A percentile compares a stretch with the other conserved stretches of the same genome.
phyloP scores from a whole-genome alignment of 1,140 invertebrate genomes.

The Carposina sasakii region DNA sequence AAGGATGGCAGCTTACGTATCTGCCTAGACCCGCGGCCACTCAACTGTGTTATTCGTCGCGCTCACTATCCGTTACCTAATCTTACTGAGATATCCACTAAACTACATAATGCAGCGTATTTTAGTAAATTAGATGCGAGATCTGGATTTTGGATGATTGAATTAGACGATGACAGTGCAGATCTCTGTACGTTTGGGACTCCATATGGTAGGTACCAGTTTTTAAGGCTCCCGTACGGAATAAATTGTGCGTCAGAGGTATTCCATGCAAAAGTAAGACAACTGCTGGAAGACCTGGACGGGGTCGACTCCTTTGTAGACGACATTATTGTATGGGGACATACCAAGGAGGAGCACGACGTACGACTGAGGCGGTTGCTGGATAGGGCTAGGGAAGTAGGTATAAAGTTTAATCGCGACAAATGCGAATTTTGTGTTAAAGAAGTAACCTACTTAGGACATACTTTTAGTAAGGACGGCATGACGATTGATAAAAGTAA shows the following conservation, averaged over 20 bases:
- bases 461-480: slow-evolving; percentile 28
- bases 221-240: slow-evolving; percentile 44
- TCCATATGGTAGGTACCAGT: slow-evolving; percentile 31
- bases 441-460: slow-evolving; percentile 40
- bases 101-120: background rate
- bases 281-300: slow-evolving; percentile 27
- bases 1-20: slow-evolving; percentile 40
- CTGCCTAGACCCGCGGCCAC: slow-evolving; percentile 47
- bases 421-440: slow-evolving; percentile 36
- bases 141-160: slow-evolving; percentile 54
- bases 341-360: slow-evolving; percentile 34
- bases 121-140: slow-evolving; percentile 34
- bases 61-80: slow-evolving; percentile 4
- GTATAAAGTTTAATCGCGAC: slow-evolving; percentile 36
- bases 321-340: slow-evolving; percentile 36
- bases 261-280: slow-evolving; percentile 26
- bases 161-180: slow-evolving; percentile 36
- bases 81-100: background rate
- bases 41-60: slow-evolving; percentile 30
- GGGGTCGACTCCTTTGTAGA: slow-evolving; percentile 34
- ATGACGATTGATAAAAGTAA: slow-evolving; percentile 37
- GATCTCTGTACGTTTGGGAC: slow-evolving; percentile 36
- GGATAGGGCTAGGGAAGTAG: slow-evolving; percentile 27
- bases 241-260: slow-evolving; percentile 36
- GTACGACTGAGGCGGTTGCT: slow-evolving; percentile 41